Percentiles rank a stretch among this genome's conserved stretches.
Evolutionary conservation across 2,888 invertebrate species (phyloP).

Genomic region (Drosophila siamana): DNA sequence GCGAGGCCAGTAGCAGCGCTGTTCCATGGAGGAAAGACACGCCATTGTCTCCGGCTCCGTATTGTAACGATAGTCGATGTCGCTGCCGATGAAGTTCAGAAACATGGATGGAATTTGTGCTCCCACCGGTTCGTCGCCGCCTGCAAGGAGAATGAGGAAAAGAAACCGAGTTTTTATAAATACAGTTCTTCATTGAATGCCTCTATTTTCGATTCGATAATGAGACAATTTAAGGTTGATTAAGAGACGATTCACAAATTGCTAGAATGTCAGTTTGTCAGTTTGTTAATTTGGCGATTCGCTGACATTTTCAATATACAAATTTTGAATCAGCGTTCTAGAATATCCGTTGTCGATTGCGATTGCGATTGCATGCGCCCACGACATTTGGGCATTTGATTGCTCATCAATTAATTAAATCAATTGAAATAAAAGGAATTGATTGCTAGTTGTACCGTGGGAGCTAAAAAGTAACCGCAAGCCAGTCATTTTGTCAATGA

Average conservation of each 20-base stretch:
- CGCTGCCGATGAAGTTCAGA: conserved; percentile 93
- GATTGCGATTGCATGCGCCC: conserved; percentile 41
- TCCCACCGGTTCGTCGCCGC: conserved; percentile 94
- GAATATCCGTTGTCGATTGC: conserved; percentile 64
- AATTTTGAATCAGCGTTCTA: conserved; percentile 57
- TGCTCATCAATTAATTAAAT: conserved; percentile 67
- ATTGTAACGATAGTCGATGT: conserved; percentile 94
- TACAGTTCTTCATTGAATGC: background rate
- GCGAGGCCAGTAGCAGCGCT: conserved; percentile 93
- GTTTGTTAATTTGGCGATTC: conserved; percentile 14
- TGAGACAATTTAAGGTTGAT: conserved; percentile 4
- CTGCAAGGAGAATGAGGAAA: conserved; percentile 82
- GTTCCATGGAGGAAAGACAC: conserved; percentile 89
- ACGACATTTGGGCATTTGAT: conserved; percentile 52
- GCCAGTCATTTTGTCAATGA: conserved; percentile 44
- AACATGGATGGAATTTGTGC: conserved; percentile 96
- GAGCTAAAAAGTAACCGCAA: conserved; percentile 54
- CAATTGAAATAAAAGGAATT: conserved; percentile 62
- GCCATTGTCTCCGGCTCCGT: conserved; percentile 93
- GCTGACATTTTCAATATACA: conserved; percentile 41
- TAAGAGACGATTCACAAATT: conserved; percentile 14
- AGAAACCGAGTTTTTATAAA: background rate
- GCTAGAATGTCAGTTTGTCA: conserved; percentile 10
- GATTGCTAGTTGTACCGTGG: conserved; percentile 64
- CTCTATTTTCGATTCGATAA: background rate